These are phyloP conservation scores for Cryptoprocta ferox DNA, from an alignment of 2,797 vertebrate species.

Conservation along the genomic window DNA sequence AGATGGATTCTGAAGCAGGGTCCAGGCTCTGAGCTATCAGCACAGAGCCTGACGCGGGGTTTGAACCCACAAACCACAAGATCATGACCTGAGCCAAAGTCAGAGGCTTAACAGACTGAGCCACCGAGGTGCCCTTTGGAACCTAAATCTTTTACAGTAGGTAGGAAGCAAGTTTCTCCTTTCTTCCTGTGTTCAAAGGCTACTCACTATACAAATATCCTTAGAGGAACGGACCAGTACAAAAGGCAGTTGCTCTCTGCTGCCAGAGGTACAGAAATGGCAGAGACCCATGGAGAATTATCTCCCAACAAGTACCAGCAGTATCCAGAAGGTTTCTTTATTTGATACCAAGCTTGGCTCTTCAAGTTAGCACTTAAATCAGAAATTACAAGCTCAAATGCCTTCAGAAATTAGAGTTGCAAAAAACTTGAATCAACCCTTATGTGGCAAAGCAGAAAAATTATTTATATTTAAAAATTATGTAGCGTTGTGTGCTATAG, in stretches of 20 bases:
- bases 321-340: neutral
- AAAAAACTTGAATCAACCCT: neutral
- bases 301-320: neutral
- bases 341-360: neutral
- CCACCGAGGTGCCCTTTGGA: too few relatives aligned
- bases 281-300: neutral
- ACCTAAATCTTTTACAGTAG: neutral
- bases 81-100: too few relatives aligned
- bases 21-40: too few relatives aligned
- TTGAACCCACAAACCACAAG: too few relatives aligned
- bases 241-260: rapidly evolving
- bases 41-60: too few relatives aligned
- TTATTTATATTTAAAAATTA: neutral
- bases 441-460: neutral
- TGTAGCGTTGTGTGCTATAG: neutral
- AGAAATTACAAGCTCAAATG: neutral
- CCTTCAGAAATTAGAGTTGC: neutral
- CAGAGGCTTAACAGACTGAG: too few relatives aligned
- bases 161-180: neutral
- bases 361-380: neutral
- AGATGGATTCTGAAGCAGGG: too few relatives aligned
- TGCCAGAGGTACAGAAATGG: neutral
- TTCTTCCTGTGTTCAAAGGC: neutral
- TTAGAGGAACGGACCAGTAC: neutral
- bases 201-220: neutral